These are phyloP conservation scores for Sebastes itinus DNA, from an alignment of 2,797 vertebrate genomes.

Conservation along the genomic window DNA sequence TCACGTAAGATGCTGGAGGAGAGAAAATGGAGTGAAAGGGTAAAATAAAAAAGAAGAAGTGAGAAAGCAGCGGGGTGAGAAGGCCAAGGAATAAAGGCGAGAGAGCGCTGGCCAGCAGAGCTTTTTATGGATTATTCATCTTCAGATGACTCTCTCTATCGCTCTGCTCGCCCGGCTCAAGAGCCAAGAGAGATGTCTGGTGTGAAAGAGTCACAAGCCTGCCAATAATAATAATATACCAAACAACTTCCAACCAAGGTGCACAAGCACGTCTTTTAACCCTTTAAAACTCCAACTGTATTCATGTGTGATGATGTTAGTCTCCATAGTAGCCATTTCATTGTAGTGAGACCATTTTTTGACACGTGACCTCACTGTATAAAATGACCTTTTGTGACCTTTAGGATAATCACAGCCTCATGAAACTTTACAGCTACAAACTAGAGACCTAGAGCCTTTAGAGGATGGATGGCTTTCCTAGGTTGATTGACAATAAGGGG, in stretches of 20 bases:
- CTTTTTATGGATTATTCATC: slow-evolving; percentile 64
- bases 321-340: no score
- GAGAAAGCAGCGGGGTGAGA: slow-evolving; percentile 19
- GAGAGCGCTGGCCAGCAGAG: slow-evolving; percentile 26
- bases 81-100: slow-evolving; percentile 19
- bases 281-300: no score
- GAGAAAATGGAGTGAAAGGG: not conserved
- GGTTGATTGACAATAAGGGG: no score
- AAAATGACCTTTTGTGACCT: no score
- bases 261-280: not conserved
- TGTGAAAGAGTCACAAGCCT: slow-evolving; percentile 18
- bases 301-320: no score
- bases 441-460: no score
- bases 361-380: no score
- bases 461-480: no score
- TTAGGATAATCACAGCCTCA: no score
- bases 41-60: not conserved
- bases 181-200: slow-evolving; percentile 1
- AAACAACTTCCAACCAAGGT: not conserved
- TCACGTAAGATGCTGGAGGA: slow-evolving; percentile 16
- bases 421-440: no score
- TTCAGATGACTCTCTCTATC: slow-evolving; percentile 29
- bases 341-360: no score
- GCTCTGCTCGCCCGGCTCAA: not conserved
- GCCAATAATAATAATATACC: not conserved